A percentile compares a stretch with the other conserved stretches of the same genome.
Conservation (phyloP, 1,140 invertebrate species). For the Thrips palmi region DNA sequence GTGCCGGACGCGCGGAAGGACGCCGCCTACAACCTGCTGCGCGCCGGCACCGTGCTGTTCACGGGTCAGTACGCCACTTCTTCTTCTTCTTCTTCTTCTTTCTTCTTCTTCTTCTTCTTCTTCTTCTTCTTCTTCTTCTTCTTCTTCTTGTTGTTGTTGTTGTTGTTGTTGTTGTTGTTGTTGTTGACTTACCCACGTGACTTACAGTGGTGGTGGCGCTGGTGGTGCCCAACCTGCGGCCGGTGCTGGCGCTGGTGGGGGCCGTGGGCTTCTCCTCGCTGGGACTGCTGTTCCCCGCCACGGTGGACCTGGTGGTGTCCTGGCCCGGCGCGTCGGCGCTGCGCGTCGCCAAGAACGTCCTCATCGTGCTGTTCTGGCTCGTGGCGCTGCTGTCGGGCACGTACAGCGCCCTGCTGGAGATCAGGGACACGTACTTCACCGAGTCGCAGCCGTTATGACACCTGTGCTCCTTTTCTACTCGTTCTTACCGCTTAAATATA, state of each 20-base stretch:
- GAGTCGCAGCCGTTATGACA: too few relatives aligned
- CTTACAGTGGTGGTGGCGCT: conserved; percentile 29
- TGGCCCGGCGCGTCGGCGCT: conserved; percentile 30
- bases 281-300: conserved; percentile 40
- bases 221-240: conserved; percentile 35
- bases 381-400: conserved; percentile 41
- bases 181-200: conserved; percentile 12
- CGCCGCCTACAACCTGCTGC: conserved; percentile 39
- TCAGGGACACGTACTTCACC: too few relatives aligned
- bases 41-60: conserved; percentile 30
- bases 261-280: conserved; percentile 36
- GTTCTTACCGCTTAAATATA: too few relatives aligned
- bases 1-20: conserved; percentile 22
- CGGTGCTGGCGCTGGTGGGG: conserved; percentile 44
- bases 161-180: neutral
- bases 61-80: conserved; percentile 20
- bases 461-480: too few relatives aligned
- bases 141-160: neutral
- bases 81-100: too few relatives aligned
- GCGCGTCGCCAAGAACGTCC: conserved; percentile 15
- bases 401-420: too few relatives aligned
- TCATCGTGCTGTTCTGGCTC: conserved; percentile 28
- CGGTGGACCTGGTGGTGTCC: conserved; percentile 29
- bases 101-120: too few relatives aligned
- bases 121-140: too few relatives aligned